Base-by-base conservation (phyloP, 2,113 vertebrate species). In the Numenius arquata region DNA sequence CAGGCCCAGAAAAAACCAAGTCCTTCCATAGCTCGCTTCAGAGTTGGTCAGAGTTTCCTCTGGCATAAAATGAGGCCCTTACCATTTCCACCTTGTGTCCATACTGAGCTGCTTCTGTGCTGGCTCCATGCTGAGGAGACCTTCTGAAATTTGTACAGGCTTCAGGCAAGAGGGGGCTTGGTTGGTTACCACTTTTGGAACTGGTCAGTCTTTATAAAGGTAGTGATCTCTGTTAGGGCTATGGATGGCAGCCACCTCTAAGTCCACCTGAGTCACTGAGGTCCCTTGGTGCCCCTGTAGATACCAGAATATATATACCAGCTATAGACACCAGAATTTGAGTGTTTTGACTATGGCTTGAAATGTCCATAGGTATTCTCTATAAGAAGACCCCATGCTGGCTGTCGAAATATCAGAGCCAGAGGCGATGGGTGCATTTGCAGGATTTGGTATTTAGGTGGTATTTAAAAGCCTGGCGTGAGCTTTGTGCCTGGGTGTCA, bases 391-490 rank as follows among this genome's bases (percentile, higher is more conserved):
- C 22, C 23, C 23, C 8, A 2, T 34, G 59, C 30, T 40, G 47
- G 29, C 36, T 61, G 34, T 48, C 74, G 48, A 3, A 34, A 38
- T 21, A 25, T 59, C 32, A 29, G 43, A 52, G 59, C 29, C 47
- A 41, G 47, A 41, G 36, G 36, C 32, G 47, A 30, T 40, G 45
- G 27, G 22, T 52, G 21, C 29, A 6, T 23, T 26, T 50, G 75
- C 75, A 52, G 47, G 41, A 63, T 40, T 63, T 50, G 45, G 5
- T 19, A 65, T 41, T 7, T 5, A 8, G 0, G 2, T 12, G 5
- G 32, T 12, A 1, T 27, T 14, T 13, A 1, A 27, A 36, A 3
- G 7, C 26, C 50, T 36, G 45, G 1, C 11, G 14, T 6, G 48
- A 38, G 84, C 30, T 53, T n/a, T 41, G 63, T 38, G 15, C 2